phyloP scores from a whole-genome alignment of 2,113 vertebrate genomes.

The Bostrychus sinensis region DNA sequence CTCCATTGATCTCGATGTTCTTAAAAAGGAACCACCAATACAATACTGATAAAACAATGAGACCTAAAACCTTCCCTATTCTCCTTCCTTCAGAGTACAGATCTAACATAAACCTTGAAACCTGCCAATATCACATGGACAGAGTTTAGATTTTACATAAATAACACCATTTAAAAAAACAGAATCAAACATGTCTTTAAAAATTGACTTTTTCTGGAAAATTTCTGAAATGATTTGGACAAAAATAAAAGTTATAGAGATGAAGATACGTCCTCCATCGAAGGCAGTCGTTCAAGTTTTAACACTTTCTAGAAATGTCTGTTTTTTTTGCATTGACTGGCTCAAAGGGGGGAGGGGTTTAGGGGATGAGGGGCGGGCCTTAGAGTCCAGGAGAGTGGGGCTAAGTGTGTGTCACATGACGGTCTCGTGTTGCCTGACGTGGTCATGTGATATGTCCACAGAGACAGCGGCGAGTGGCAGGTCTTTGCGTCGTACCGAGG shows the following conservation, averaged over 20 bases:
- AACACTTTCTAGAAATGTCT: slow-evolving; percentile 74
- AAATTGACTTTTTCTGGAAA: slow-evolving; percentile 24
- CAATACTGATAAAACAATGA: background rate
- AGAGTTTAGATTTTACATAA: slow-evolving; percentile 55
- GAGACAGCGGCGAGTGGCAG: slow-evolving; percentile 80
- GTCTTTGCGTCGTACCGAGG: slow-evolving; percentile 88
- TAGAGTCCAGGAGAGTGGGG: background rate
- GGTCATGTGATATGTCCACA: slow-evolving; percentile 72
- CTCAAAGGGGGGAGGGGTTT: slow-evolving; percentile 70
- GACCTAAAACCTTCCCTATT: background rate
- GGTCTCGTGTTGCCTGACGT: slow-evolving; percentile 84
- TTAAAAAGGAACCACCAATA: background rate
- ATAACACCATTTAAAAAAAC: slow-evolving; percentile 60
- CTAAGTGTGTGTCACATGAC: slow-evolving; percentile 81
- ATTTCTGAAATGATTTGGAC: slow-evolving; percentile 66
- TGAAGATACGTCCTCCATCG: slow-evolving; percentile 1
- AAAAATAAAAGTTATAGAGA: slow-evolving; percentile 9
- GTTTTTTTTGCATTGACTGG: slow-evolving; percentile 92
- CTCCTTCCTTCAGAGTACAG: slow-evolving; percentile 2
- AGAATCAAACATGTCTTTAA: slow-evolving; percentile 58
- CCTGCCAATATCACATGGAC: background rate
- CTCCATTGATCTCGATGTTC: too few species aligned
- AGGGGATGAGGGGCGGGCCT: slow-evolving; percentile 74
- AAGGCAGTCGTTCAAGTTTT: slow-evolving; percentile 84
- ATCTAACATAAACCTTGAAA: background rate